Percentiles rank a stretch among this genome's conserved stretches.
Conservation (phyloP, 2,797 vertebrate species). For the Propithecus perrieri region DNA sequence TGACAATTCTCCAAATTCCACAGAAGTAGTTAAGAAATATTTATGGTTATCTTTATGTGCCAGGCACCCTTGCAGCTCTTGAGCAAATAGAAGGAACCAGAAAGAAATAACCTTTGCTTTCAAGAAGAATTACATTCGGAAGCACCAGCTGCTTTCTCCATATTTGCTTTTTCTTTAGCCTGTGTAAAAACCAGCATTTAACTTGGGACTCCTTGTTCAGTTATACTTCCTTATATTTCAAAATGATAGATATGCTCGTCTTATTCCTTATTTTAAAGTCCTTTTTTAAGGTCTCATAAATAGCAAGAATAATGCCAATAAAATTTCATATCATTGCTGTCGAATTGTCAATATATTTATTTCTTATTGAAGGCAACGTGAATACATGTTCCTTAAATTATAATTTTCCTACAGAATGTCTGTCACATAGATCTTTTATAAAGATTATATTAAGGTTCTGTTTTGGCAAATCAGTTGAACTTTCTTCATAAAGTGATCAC, state of each 20-base stretch:
- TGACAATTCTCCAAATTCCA: background rate
- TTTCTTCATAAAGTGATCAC: slow-evolving; percentile 35
- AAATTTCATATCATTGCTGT: slow-evolving; percentile 66
- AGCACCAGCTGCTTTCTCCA: background rate
- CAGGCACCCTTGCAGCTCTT: background rate
- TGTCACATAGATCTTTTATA: slow-evolving; percentile 57
- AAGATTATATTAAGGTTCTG: slow-evolving; percentile 56
- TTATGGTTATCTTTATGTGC: background rate
- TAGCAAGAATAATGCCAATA: slow-evolving; percentile 55
- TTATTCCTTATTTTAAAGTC: slow-evolving; percentile 58
- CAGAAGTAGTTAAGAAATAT: background rate
- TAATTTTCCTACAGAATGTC: slow-evolving; percentile 62
- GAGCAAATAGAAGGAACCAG: background rate
- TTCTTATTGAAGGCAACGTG: slow-evolving; percentile 43
- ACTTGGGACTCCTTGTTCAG: background rate
- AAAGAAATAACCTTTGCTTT: slow-evolving; percentile 12
- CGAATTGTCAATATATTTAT: slow-evolving; percentile 76
- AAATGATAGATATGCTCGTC: slow-evolving; percentile 44
- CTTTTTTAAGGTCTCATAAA: slow-evolving; percentile 56
- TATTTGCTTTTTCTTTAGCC: background rate
- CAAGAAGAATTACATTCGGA: background rate
- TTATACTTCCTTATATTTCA: slow-evolving; percentile 40
- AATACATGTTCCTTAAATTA: slow-evolving; percentile 66
- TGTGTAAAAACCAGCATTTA: background rate
- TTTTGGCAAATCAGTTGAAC: slow-evolving; percentile 64